These are phyloP conservation scores for Microcebus jonahi DNA, from an alignment of 2,113 vertebrate genomes.

Conservation along the genomic window DNA sequence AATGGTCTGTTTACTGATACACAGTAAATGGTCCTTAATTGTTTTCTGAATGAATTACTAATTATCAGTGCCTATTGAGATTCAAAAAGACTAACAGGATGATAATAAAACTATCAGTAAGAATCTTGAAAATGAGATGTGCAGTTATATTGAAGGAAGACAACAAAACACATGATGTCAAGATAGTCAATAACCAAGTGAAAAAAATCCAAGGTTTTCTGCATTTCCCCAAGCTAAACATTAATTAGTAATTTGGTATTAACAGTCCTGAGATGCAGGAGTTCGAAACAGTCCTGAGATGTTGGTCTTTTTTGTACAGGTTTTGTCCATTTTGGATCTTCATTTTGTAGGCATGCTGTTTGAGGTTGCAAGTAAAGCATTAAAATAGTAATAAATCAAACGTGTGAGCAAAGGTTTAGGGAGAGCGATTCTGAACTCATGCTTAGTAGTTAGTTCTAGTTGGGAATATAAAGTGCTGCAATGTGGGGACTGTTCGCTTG, in stretches of 20 bases:
- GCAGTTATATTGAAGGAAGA: not conserved
- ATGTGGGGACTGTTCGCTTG: not conserved
- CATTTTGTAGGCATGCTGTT: not conserved
- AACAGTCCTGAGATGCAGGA: not conserved
- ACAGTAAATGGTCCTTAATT: not conserved
- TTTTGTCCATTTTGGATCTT: not conserved
- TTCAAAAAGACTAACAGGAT: not conserved
- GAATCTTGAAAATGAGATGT: not conserved
- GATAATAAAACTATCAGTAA: not conserved
- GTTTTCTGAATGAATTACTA: conserved; percentile 10
- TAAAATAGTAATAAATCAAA: not conserved
- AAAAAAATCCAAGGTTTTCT: not conserved
- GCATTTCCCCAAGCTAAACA: not conserved
- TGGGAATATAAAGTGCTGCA: not conserved
- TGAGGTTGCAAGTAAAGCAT: not conserved
- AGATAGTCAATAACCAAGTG: not conserved
- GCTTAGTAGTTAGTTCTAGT: not conserved
- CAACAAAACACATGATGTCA: not conserved
- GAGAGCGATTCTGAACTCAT: not conserved
- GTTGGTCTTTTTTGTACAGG: not conserved
- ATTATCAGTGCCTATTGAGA: not conserved
- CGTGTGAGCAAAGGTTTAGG: not conserved
- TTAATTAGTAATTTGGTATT: not conserved
- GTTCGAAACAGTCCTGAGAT: not conserved
- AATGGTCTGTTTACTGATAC: not conserved